Evolutionary conservation across 2,113 vertebrate species (phyloP).

Genomic region (Saccopteryx leptura): DNA sequence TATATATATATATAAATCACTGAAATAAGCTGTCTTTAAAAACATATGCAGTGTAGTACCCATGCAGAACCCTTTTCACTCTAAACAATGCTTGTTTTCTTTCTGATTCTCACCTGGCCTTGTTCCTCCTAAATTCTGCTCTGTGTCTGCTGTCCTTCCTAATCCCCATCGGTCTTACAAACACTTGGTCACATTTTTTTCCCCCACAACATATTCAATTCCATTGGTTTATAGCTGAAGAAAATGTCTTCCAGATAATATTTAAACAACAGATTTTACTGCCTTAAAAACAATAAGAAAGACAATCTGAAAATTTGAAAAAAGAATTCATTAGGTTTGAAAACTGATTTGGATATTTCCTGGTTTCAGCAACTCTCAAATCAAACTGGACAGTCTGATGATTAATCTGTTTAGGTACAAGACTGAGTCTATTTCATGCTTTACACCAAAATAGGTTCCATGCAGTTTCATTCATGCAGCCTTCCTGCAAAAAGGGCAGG

Average conservation of each 20-base stretch:
- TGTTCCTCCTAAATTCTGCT: not conserved
- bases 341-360: not conserved
- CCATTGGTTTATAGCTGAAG: not conserved
- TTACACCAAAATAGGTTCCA: not conserved
- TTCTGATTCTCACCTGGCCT: not conserved
- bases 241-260: not conserved
- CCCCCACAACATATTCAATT: not conserved
- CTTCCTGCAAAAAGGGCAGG: not conserved
- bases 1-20: not conserved
- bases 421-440: not conserved
- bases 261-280: conserved; percentile 44
- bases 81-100: not conserved
- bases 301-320: not conserved
- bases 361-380: not conserved
- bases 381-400: not conserved
- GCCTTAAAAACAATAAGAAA: not conserved
- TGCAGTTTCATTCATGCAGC: not conserved
- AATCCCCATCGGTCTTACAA: not conserved
- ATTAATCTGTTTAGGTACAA: not conserved
- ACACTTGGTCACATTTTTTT: not conserved
- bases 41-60: not conserved
- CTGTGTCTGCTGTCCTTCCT: not conserved
- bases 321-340: not conserved
- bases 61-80: not conserved
- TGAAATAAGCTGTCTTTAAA: not conserved